Base-by-base conservation (phyloP, 2,888 invertebrate species). In the Mythimna vitellina region DNA sequence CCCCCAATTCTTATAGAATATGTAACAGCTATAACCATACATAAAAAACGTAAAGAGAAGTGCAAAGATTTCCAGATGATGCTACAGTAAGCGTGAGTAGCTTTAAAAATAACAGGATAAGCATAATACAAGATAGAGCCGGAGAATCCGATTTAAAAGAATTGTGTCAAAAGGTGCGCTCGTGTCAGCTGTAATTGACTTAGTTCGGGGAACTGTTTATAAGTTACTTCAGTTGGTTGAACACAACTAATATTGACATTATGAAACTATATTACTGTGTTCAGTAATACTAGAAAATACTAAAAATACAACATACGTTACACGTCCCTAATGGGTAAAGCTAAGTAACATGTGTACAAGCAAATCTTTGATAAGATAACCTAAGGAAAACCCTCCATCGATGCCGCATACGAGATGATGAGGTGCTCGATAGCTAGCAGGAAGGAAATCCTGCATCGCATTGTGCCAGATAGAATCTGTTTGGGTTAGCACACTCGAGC, bases 401-500 rank as follows among this genome's bases (percentile, higher is more conserved):
- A 54, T 29, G 22, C 56, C 60, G 58, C 63, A 58, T 63, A 70
- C 51, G 56, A 78, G 66, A 78, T 68, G 79, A 76, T 73, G 71
- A 71, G 66, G 53, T 73, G 46, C 49, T 70, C 63, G 49, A 65
- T 65, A 83, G 70, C 58, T 69, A 68, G 65, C 61, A 80, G 74
- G 84, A 72, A 85, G 85, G 76, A 83, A 78, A 85, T 76, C 84
- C 70, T 82, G 85, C 73, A 77, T 80, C 71, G 75, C 62, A 76
- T 77, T 81, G 76, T 78, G 71, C 60, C 65, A 77, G 71, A 85
- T 85, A 76, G 65, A 85, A 83, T 85, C 78, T 84, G 83, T 84
- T 85, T 85, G 81, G 83, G 85, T 83, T 64, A 76, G 81, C 81
- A 80, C 73, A 85, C 76, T 83, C 72, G 70, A 70, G 63, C 60